Evolutionary conservation across 2,797 vertebrate species (phyloP).

Genomic region (Sebastes goodei): DNA sequence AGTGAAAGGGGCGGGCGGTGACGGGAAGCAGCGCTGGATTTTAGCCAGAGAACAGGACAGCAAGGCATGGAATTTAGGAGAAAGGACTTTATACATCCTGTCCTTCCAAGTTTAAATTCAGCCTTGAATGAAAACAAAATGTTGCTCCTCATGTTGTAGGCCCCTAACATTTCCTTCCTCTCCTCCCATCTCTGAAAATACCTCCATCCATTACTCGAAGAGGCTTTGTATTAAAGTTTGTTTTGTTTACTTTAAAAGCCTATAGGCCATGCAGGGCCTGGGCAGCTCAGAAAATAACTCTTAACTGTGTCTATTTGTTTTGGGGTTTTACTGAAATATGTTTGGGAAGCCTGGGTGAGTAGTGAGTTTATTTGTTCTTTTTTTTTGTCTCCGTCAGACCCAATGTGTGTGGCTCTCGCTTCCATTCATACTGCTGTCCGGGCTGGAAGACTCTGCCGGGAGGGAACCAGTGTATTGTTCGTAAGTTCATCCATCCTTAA

Average conservation of each 20-base stretch:
- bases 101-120: slow-evolving; percentile 54
- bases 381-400: slow-evolving; percentile 83
- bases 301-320: slow-evolving; percentile 57
- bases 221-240: slow-evolving; percentile 52
- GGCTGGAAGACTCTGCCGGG: slow-evolving; percentile 98
- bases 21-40: slow-evolving; percentile 22
- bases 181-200: slow-evolving; percentile 32
- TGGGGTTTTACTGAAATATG: slow-evolving; percentile 47
- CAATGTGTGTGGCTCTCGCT: slow-evolving; percentile 98
- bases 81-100: slow-evolving; percentile 64
- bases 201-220: slow-evolving; percentile 49
- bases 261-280: slow-evolving; percentile 11
- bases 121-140: slow-evolving; percentile 64
- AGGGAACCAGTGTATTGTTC: slow-evolving; percentile 99
- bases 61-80: slow-evolving; percentile 24
- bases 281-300: slow-evolving; percentile 47
- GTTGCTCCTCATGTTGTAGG: slow-evolving; percentile 3
- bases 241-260: slow-evolving; percentile 61
- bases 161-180: slow-evolving; percentile 1
- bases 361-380: slow-evolving; percentile 55
- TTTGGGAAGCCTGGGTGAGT: slow-evolving; percentile 42
- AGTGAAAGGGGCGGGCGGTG: neutral
- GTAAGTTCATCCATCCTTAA: slow-evolving; percentile 85
- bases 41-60: slow-evolving; percentile 44
- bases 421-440: slow-evolving; percentile 98